Evolutionary conservation across 2,113 vertebrate genomes (phyloP).

Genomic region (Antennarius striatus): DNA sequence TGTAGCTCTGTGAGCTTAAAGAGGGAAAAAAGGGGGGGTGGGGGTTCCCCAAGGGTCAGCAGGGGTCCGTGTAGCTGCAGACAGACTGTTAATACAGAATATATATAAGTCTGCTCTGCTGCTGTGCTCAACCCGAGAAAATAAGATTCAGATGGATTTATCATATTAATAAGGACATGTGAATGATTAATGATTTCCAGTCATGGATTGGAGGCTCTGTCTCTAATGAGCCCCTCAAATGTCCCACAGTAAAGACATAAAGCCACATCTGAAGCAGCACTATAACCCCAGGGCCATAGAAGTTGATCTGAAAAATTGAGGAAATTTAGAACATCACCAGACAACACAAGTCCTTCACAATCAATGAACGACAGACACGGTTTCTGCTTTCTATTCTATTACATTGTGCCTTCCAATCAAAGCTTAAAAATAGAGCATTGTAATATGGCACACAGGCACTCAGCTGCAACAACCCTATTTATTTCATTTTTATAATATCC

Average conservation of each 20-base stretch:
- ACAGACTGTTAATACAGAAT: conserved; percentile 64
- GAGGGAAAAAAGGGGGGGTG: conserved; percentile 17
- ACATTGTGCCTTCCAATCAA: conserved; percentile 28
- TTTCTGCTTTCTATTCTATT: conserved; percentile 12
- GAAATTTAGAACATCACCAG: conserved; percentile 22
- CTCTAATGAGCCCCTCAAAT: conserved; percentile 50
- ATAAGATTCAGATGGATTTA: conserved; percentile 51
- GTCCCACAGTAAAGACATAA: conserved; percentile 32
- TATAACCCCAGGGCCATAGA: conserved; percentile 20
- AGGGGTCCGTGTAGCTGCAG: conserved; percentile 55
- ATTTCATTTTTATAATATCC: conserved; percentile 60
- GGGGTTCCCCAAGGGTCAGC: conserved; percentile 47
- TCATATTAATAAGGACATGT: conserved; percentile 68
- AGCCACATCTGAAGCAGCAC: conserved; percentile 27
- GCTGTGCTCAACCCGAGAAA: conserved; percentile 39
- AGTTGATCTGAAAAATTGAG: conserved; percentile 49
- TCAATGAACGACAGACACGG: conserved; percentile 21
- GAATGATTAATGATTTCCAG: conserved; percentile 62
- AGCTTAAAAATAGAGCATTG: conserved; percentile 38
- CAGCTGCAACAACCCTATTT: conserved; percentile 42
- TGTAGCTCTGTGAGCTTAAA: conserved; percentile 20
- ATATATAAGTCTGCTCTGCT: conserved; percentile 45
- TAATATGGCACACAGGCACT: conserved; percentile 16
- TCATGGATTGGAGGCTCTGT: conserved; percentile 49
- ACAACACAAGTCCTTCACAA: conserved; percentile 33